Evolutionary conservation across 2,888 invertebrate species (phyloP).

Genomic region (Drosophila neutralis): DNA sequence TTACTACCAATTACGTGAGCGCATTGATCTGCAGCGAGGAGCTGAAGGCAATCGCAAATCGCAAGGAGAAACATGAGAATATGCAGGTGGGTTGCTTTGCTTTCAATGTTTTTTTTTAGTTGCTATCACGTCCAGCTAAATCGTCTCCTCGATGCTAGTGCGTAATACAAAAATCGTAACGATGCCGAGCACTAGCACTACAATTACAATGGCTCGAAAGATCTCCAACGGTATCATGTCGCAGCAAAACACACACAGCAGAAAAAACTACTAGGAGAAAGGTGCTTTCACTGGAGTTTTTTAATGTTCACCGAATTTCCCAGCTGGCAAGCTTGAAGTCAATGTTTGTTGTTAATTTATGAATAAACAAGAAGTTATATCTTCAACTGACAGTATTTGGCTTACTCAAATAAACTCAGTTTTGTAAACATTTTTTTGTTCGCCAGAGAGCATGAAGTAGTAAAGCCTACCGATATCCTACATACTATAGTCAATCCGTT

Average conservation of each 20-base stretch:
- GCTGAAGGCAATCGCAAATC: conserved; percentile 86
- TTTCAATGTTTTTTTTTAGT: neutral
- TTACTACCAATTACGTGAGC: conserved; percentile 89
- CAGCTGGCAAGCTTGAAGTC: neutral
- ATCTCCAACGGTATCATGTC: conserved; percentile 64
- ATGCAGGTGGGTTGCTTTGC: conserved; percentile 86
- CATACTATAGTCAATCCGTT: neutral
- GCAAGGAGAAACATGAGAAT: conserved; percentile 87
- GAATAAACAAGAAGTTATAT: neutral
- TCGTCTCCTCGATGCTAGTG: conserved; percentile 8
- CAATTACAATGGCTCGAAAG: conserved; percentile 57
- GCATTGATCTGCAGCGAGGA: conserved; percentile 89
- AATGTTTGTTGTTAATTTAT: neutral
- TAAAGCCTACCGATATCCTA: neutral
- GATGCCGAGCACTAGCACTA: conserved; percentile 52
- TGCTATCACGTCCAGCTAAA: neutral
- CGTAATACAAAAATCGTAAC: conserved; percentile 50
- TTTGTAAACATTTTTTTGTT: neutral
- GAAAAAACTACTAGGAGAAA: conserved; percentile 5
- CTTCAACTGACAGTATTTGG: neutral
- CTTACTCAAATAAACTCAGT: neutral
- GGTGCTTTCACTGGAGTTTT: neutral
- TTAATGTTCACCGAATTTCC: neutral
- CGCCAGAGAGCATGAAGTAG: neutral
- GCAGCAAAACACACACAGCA: neutral